A percentile compares a stretch with the other conserved stretches of the same genome.
Conservation (phyloP, 2,113 vertebrate genomes). For the Lucifuga dentata region DNA sequence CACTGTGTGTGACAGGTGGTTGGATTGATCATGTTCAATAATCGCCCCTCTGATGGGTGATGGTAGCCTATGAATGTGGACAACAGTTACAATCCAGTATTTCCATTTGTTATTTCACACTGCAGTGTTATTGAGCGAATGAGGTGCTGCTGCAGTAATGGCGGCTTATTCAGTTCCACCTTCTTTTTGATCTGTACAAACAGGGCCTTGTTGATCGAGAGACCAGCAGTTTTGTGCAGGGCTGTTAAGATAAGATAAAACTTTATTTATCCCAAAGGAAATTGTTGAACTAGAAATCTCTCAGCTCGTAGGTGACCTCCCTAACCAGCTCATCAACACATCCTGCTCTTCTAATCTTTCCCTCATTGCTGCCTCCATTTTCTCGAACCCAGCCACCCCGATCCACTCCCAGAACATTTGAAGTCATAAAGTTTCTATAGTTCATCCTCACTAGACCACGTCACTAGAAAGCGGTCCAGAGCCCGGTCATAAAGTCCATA, state of each 20-base stretch:
- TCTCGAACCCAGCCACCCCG: conserved; percentile 4
- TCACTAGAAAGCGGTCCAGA: conserved; percentile 47
- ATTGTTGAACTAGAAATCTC: conserved; percentile 14
- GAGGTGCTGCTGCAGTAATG: too few relatives aligned
- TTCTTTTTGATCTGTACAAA: background rate
- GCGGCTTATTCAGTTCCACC: too few relatives aligned
- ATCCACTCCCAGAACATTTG: conserved; percentile 53
- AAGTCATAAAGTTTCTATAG: conserved; percentile 57
- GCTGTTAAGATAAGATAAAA: too few relatives aligned
- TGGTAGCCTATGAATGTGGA: too few relatives aligned
- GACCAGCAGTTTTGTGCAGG: background rate
- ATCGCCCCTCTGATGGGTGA: too few relatives aligned
- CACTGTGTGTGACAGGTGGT: too few relatives aligned
- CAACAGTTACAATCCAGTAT: too few relatives aligned
- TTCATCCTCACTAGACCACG: conserved; percentile 43
- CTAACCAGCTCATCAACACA: conserved; percentile 26
- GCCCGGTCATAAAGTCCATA: conserved; percentile 51
- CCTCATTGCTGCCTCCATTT: background rate
- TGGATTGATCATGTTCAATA: too few relatives aligned
- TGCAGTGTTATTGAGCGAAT: too few relatives aligned
- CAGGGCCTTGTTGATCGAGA: background rate
- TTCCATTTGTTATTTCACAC: too few relatives aligned
- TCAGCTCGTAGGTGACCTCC: conserved; percentile 20
- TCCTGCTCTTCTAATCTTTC: conserved; percentile 26
- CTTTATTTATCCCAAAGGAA: too few relatives aligned